A percentile compares a stretch with the other conserved stretches of the same genome.
Evolutionary conservation across 2,113 vertebrate genomes (phyloP).

Genomic region (Misgurnus anguillicaudatus): DNA sequence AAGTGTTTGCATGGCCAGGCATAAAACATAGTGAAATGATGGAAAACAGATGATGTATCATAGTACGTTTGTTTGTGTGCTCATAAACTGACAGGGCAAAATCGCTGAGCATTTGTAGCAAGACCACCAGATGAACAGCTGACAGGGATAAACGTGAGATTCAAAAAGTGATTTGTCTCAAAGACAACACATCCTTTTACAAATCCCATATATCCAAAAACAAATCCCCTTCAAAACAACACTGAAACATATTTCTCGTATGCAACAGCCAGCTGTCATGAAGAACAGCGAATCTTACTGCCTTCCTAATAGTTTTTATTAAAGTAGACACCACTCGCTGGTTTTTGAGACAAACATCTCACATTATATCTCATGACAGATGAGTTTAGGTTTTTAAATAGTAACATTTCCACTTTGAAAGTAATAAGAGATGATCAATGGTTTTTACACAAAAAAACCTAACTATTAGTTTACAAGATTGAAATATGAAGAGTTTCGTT

Average conservation of each 20-base stretch:
- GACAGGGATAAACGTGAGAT: constrained; percentile 46
- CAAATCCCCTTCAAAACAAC: constrained; percentile 28
- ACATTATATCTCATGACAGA: too few relatives aligned
- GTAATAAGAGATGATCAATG: too few relatives aligned
- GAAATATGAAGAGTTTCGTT: too few relatives aligned
- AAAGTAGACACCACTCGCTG: background rate
- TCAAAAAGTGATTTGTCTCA: constrained; percentile 40
- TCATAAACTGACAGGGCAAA: constrained; percentile 6
- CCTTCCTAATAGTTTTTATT: background rate
- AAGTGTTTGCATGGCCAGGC: too few relatives aligned
- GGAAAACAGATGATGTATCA: background rate
- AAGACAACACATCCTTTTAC: constrained; percentile 46
- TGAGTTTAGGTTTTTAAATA: background rate
- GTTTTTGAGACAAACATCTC: too few relatives aligned
- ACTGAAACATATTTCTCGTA: constrained; percentile 27
- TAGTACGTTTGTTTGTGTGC: background rate
- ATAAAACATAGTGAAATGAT: too few relatives aligned
- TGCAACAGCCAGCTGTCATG: constrained; percentile 4
- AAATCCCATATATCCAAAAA: constrained; percentile 41
- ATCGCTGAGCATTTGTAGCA: background rate
- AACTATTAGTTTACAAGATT: too few relatives aligned
- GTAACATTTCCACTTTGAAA: too few relatives aligned
- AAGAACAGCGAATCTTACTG: background rate
- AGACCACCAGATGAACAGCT: constrained; percentile 47
- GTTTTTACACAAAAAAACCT: too few relatives aligned